phyloP scores from a whole-genome alignment of 1,140 invertebrate species.

The Mesaphorura yosii region DNA sequence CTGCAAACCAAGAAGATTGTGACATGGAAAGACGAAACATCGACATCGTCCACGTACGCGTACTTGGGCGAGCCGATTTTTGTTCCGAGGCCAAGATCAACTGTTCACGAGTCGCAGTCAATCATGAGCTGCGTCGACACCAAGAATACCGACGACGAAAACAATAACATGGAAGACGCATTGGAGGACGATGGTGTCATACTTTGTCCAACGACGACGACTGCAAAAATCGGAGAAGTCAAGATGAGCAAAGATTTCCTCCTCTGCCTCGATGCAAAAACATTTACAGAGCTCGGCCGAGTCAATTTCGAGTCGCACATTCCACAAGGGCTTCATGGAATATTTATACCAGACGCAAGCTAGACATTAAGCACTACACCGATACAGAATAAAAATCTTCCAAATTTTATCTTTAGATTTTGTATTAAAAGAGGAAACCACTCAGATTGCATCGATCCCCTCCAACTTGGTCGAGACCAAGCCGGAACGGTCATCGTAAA shows the following conservation, averaged over 20 bases:
- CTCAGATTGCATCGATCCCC: too few species aligned
- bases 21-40: constrained; percentile 33
- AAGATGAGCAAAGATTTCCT: constrained; percentile 32
- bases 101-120: too few species aligned
- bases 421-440: too few species aligned
- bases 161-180: too few species aligned
- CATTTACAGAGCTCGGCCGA: constrained; percentile 37
- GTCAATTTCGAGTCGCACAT: constrained; percentile 35
- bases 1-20: constrained; percentile 31
- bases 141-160: too few species aligned
- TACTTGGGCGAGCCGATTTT: constrained; percentile 35
- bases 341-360: constrained; percentile 26
- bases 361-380: background rate
- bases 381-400: too few species aligned
- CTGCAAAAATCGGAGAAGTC: background rate
- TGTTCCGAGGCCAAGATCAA: constrained; percentile 31
- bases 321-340: constrained; percentile 37
- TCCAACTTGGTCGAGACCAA: too few species aligned
- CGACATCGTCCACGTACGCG: too few species aligned
- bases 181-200: constrained; percentile 35
- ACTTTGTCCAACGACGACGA: constrained; percentile 20
- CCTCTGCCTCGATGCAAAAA: constrained; percentile 36
- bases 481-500: too few species aligned
- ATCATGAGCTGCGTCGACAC: too few species aligned
- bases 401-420: too few species aligned